A percentile compares a stretch with the other conserved stretches of the same genome.
Conservation (phyloP, 2,888 invertebrate species). For the Idaea biselata region DNA sequence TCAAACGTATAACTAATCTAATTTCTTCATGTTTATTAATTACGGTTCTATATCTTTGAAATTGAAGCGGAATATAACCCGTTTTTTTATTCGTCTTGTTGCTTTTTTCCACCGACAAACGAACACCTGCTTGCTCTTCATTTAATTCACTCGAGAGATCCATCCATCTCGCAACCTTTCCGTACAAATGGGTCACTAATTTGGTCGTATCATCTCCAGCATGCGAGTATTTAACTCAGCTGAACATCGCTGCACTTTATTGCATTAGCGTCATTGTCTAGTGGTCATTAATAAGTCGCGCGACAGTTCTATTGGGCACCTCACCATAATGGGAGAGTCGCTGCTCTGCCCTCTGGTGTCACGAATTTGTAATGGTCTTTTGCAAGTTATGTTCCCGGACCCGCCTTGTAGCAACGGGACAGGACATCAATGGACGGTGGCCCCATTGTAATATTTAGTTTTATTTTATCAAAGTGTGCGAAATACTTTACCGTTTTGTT, state of each 20-base stretch:
- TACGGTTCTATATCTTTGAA: not conserved
- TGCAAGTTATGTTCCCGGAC: constrained; percentile 37
- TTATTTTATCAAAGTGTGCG: not conserved
- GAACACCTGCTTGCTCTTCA: not conserved
- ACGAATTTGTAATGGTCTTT: constrained; percentile 61
- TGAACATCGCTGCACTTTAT: constrained; percentile 64
- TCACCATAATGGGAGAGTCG: constrained; percentile 60
- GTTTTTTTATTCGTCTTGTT: not conserved
- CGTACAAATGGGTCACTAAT: constrained; percentile 21
- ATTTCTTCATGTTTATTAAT: not conserved
- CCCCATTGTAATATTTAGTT: constrained; percentile 15
- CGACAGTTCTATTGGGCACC: constrained; percentile 71
- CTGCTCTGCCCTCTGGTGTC: constrained; percentile 55
- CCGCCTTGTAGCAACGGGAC: constrained; percentile 37
- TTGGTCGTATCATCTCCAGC: constrained; percentile 28
- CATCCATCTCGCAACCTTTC: constrained; percentile 13
- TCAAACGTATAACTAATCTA: constrained; percentile 1
- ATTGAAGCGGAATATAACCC: not conserved
- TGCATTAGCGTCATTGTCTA: constrained; percentile 74
- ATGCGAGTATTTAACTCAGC: constrained; percentile 49
- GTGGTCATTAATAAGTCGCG: constrained; percentile 68
- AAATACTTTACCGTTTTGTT: not conserved
- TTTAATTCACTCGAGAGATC: constrained; percentile 3
- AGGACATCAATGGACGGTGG: constrained; percentile 23
- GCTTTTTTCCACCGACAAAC: not conserved